Evolutionary conservation across 2,113 vertebrate species (phyloP), one percentile per base, ranked within the genome.

Genomic region (Turdus rufiventris): DNA sequence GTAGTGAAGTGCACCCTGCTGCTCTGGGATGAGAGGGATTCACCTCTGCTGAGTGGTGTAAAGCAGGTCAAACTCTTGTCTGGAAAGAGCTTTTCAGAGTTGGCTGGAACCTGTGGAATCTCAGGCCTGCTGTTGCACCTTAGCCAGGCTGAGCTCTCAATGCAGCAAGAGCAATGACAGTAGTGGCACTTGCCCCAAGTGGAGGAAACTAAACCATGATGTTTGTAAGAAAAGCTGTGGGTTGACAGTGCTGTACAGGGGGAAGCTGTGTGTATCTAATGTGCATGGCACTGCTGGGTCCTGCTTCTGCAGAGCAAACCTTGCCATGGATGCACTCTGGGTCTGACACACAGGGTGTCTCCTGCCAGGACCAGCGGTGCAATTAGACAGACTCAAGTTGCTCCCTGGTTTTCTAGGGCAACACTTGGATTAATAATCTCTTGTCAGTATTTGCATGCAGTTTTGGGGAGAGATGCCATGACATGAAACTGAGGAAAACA

Each of bases 401-500:
- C 20, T 48, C 19, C 20, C 31, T 65, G 50, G 10, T 81, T 91
- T 92, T 84, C 43, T 34, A 24, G 58, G 19, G 29, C 40, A 26
- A 10, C 53, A 6, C 26, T 88, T 53, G 36, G 29, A 24, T 42
- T 70, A 65, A 31, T 60, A 40, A 28, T 61, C 43, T 75, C 54
- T 73, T 72, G 23, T 43, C 28, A 34, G 3, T 45, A 57, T 40
- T 47, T 5, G 1, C n/a, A 15, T 3, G 14, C 1, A 0, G 14
- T 65, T 90, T 33, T 5, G 12, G 19, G 15, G 26, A 13, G 33
- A 61, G 28, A 68, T 80, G 33, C 31, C 18, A 3, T 50, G 77
- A 2, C 10, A 4, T 60, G 61, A 40, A 90, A 72, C 17, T 4
- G 33, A 84, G 23, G 26, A 61, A 56, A 58, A 87, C 5, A 63